A percentile compares a stretch with the other conserved stretches of the same genome.
Evolutionary conservation across 2,113 vertebrate genomes (phyloP).

Genomic region (Chaetodon trifascialis): DNA sequence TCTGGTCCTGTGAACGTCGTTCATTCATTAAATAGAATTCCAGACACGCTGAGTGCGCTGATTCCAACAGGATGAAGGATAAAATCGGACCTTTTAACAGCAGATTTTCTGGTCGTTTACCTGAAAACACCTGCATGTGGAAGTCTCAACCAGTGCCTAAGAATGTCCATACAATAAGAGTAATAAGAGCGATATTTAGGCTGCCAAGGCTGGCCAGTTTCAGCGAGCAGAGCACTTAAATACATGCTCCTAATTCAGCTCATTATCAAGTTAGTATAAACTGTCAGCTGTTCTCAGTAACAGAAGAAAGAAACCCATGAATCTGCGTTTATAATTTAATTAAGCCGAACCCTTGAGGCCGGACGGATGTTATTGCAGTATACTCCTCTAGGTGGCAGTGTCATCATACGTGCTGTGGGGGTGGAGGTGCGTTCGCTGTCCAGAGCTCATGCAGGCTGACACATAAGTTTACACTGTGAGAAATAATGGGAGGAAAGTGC

Average conservation of each 20-base stretch:
- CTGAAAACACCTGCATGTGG: not conserved
- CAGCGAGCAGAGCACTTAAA: not conserved
- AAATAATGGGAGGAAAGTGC: not conserved
- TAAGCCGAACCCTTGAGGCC: not conserved
- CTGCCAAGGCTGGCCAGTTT: not conserved
- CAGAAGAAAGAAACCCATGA: constrained; percentile 17
- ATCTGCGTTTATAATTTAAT: not conserved
- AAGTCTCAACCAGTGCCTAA: no score
- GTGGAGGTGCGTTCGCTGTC: not conserved
- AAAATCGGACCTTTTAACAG: not conserved
- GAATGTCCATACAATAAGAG: not conserved
- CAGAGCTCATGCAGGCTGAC: constrained; percentile 22
- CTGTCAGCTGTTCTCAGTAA: not conserved
- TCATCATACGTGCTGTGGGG: not conserved
- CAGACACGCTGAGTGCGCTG: no score
- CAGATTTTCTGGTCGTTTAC: no score
- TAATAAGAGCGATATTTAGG: not conserved
- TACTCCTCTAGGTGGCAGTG: constrained; percentile 25
- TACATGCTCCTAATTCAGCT: not conserved
- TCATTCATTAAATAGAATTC: not conserved
- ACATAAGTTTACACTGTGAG: constrained; percentile 27
- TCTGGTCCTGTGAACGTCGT: not conserved
- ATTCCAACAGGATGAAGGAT: not conserved
- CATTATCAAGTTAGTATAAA: not conserved
- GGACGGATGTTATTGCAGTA: not conserved